phyloP scores from a whole-genome alignment of 2,113 vertebrate genomes.

The Corvus hawaiiensis region DNA sequence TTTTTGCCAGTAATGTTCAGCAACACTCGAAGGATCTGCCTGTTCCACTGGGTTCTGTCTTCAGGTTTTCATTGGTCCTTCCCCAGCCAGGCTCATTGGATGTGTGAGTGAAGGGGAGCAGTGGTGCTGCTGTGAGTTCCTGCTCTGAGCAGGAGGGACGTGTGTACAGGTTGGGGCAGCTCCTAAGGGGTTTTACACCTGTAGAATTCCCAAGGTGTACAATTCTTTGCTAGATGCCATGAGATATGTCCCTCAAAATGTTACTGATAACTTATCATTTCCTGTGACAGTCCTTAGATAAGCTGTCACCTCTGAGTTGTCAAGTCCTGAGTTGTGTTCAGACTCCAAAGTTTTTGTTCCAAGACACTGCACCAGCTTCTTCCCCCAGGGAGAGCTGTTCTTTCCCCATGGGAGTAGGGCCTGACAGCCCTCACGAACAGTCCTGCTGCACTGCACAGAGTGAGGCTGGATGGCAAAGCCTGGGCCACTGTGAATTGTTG shows the following conservation, averaged over 20 bases:
- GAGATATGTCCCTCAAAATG: not conserved
- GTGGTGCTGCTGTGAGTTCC: not conserved
- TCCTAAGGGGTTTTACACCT: not conserved
- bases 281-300: not conserved
- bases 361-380: not conserved
- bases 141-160: not conserved
- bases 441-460: not conserved
- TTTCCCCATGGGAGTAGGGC: not conserved
- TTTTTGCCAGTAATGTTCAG: not conserved
- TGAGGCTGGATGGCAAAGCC: not conserved
- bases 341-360: not conserved
- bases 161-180: not conserved
- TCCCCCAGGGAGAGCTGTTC: not conserved
- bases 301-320: not conserved
- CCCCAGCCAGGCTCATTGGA: not conserved
- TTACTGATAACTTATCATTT: not conserved
- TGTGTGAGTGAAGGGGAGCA: not conserved
- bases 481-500: not conserved
- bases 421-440: not conserved
- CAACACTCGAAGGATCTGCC: not conserved
- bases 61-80: not conserved
- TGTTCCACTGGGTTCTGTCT: not conserved
- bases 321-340: fast-evolving
- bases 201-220: not conserved
- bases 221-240: not conserved